Base-by-base conservation (phyloP, 2,888 invertebrate species). In the Lasioglossum malachurum region DNA sequence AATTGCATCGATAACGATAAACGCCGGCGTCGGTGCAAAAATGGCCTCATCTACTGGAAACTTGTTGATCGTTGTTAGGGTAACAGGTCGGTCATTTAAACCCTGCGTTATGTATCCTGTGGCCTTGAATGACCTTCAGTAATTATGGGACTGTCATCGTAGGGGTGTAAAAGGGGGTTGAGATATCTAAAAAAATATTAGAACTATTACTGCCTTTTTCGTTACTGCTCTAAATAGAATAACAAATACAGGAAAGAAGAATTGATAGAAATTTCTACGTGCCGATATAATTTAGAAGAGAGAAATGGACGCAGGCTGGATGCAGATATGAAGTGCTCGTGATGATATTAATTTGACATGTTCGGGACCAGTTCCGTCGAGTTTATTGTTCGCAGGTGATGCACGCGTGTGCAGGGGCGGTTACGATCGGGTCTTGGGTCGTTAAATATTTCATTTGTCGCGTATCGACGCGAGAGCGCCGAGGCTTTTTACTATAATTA, bases 401-500 rank as follows among this genome's bases (percentile, higher is more conserved):
- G 12, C 44, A 27, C 27, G 60, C 27, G 60, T 31, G 72, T 27
- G 73, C 5, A 73, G 12, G 41, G 27, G 41, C 64, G 64, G 67
- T 44, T 44, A 27, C 44, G 44, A 41, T 31, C 69, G 10, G 16
- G 44, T 12, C 57, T 8, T 31, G 27, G 19, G 23, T 79, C 64
- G 41, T 19, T 53, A 73, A 67, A 69, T 49, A 16, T 76, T 46
- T 41, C 67, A 35, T 53, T 38, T 60, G 46, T 49, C 41, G 16
- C n/a, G 49, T 38, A 53, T 53, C 46, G 73, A 31, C 53, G 69
- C 35, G 23, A 35, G 49, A 57, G 71, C 71, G 35, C 75, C 74
- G 69, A 75, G 23, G 53, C 53, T 76, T 86, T 87, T 88, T 80
- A 78, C 85, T 69, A 80, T 81, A 89, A 89, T 89, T 89, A 88